phyloP scores from a whole-genome alignment of 2,113 vertebrate genomes.

The Hemiscyllium ocellatum region DNA sequence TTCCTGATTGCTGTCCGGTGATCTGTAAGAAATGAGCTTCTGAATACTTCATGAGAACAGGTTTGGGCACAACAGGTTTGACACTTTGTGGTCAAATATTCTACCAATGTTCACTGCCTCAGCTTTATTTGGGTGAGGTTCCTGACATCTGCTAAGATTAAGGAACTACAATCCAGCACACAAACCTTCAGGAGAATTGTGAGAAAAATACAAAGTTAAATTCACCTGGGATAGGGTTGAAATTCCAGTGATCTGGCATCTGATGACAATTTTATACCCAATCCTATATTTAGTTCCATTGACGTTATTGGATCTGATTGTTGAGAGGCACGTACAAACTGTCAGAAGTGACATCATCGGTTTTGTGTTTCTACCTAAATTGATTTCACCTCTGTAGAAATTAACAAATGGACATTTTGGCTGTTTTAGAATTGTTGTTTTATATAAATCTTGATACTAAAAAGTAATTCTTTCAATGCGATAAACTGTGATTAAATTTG shows the following conservation, averaged over 20 bases:
- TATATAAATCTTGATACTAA: not conserved
- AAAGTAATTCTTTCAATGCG: not conserved
- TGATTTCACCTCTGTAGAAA: not conserved
- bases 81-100: not conserved
- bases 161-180: not conserved
- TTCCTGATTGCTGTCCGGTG: not conserved
- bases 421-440: not conserved
- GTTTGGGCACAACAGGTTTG: not conserved
- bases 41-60: not conserved
- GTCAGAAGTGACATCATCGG: no score
- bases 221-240: not conserved
- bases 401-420: not conserved
- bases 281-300: not conserved
- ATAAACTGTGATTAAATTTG: not conserved
- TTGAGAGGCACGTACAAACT: not conserved
- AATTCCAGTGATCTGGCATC: not conserved
- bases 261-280: not conserved
- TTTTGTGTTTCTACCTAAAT: not conserved
- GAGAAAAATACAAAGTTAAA: not conserved
- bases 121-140: not conserved
- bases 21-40: not conserved
- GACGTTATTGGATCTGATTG: not conserved
- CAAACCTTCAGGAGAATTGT: not conserved
- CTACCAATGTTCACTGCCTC: not conserved
- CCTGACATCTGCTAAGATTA: not conserved